Percentiles rank a stretch among this genome's conserved stretches.
phyloP scores from a whole-genome alignment of 2,113 vertebrate species.

The Falcunculus frontatus region DNA sequence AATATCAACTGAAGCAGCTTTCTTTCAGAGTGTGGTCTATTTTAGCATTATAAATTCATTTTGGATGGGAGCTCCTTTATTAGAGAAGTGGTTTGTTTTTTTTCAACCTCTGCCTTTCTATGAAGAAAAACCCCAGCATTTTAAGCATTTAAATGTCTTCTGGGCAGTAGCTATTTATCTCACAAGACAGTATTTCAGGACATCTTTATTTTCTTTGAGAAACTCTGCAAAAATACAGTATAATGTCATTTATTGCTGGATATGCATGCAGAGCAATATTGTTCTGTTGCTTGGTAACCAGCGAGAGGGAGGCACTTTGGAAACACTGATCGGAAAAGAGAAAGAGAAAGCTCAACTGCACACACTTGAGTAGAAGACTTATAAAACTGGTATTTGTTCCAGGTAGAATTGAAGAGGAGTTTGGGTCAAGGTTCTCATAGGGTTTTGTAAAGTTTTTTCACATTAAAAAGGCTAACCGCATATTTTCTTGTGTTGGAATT shows the following conservation, averaged over 20 bases:
- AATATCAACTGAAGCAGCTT: neutral
- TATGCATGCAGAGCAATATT: constrained; percentile 54
- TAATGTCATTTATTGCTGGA: constrained; percentile 60
- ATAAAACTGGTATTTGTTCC: constrained; percentile 54
- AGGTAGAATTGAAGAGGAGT: constrained; percentile 19
- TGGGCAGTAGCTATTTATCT: constrained; percentile 9
- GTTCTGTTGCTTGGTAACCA: constrained; percentile 72
- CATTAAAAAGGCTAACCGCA: neutral
- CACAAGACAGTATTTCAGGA: neutral
- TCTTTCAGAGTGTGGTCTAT: neutral
- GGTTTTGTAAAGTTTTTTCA: neutral
- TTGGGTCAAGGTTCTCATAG: neutral
- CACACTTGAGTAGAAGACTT: constrained; percentile 21
- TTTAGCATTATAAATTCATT: constrained; percentile 11
- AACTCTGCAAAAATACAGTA: constrained; percentile 62
- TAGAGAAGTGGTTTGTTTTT: neutral
- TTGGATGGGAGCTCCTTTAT: neutral
- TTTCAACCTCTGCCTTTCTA: neutral
- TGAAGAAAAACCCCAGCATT: neutral
- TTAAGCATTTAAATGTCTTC: constrained; percentile 5
- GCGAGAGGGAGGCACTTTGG: constrained; percentile 44
- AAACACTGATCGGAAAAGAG: constrained; percentile 42
- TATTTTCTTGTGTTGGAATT: neutral
- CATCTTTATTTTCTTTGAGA: constrained; percentile 58
- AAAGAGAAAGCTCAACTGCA: constrained; percentile 57